Conservation (phyloP, 2,113 vertebrate genomes). For the Egretta garzetta region DNA sequence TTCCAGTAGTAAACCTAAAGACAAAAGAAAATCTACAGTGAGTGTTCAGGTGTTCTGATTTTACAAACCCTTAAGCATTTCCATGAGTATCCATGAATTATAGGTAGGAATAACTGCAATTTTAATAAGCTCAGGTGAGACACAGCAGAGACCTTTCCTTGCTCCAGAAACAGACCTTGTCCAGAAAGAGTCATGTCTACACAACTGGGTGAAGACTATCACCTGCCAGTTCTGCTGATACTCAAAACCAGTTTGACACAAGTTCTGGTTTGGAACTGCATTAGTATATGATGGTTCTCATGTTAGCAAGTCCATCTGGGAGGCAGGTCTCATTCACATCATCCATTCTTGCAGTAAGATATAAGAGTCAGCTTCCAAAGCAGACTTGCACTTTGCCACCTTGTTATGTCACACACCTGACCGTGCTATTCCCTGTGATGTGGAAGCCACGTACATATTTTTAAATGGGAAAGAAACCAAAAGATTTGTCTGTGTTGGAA, state of each 20-base stretch:
- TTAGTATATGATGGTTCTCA: not conserved
- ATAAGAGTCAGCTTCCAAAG: not conserved
- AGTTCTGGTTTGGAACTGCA: not conserved
- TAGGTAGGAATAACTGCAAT: not conserved
- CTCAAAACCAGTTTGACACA: not conserved
- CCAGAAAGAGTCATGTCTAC: not conserved
- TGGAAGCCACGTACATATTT: not conserved
- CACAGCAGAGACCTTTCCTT: not conserved
- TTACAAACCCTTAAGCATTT: not conserved
- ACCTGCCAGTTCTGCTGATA: not conserved
- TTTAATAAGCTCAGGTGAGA: not conserved
- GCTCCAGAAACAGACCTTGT: not conserved
- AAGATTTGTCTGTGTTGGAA: not conserved
- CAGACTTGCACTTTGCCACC: not conserved
- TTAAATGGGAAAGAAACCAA: not conserved
- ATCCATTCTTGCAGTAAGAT: not conserved
- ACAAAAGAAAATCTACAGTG: not conserved
- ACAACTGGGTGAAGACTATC: not conserved
- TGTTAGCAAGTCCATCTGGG: not conserved
- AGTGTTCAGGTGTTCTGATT: not conserved
- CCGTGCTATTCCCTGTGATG: not conserved
- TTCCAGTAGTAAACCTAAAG: conserved; percentile 93
- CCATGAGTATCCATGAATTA: not conserved
- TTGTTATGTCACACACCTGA: not conserved
- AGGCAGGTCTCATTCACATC: not conserved